Evolutionary conservation across 2,888 invertebrate genomes (phyloP), one percentile per base, ranked within the genome.

Genomic region (Drosophila subsilvestris): DNA sequence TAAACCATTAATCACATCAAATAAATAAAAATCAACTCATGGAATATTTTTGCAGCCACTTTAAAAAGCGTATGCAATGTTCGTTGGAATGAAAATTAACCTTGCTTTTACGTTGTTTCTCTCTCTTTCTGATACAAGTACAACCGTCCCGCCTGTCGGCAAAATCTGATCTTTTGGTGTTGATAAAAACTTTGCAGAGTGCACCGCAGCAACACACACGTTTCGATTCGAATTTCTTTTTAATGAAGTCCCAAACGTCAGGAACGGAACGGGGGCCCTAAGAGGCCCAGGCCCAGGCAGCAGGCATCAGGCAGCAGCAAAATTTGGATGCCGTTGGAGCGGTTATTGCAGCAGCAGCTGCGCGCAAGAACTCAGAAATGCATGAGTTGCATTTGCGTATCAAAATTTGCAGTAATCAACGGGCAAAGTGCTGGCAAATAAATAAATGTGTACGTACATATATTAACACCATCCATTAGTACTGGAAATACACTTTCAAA

Each of bases 171-270:
- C 51, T 20, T 69, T 63, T 61, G 55, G 44, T 22, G 50, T 45
- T 85, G 86, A 80, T 85, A 85, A 72, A 75, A 65, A 49, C 57
- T 63, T 71, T 9, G 72, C 59, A 68, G 63, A 62, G 48, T 56
- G 69, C 78, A 6, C 37, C 37, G n/a, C 37, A 14, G 6, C 59
- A 74, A 54, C 27, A 55, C 48, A 57, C 70, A 63, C 56, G 65
- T 72, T 71, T 65, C 37, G 73, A 54, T 37, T 43, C 44, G 59
- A 60, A 73, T 73, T 37, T 37, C 37, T 37, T 37, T 27, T 37
- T 72, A 73, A 73, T 73, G 63, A 73, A 72, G 72, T 68, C 72
- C 37, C 56, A 56, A 72, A 62, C 61, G 53, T 27, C 63, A 58
- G 50, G 27, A 45, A 47, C 18, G 17, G 44, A 45, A 61, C 47